Conservation (phyloP, 2,113 vertebrate species). For the Cranoglanis bouderius region DNA sequence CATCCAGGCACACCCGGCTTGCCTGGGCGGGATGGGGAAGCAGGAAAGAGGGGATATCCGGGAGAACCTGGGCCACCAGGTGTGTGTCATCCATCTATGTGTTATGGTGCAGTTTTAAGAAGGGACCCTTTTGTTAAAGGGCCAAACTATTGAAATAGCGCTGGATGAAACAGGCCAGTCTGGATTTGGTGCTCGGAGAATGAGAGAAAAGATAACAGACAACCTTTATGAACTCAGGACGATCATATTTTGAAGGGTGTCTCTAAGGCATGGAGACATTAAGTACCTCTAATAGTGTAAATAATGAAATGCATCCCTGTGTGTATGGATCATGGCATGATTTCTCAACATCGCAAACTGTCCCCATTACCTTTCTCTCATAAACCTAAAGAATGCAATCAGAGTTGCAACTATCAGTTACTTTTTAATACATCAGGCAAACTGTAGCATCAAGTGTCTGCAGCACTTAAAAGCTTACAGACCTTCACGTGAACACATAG, state of each 20-base stretch:
- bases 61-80: slow-evolving; percentile 86
- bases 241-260: slow-evolving; percentile 74
- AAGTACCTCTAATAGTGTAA: slow-evolving; percentile 76
- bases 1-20: slow-evolving; percentile 80
- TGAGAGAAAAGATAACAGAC: slow-evolving; percentile 59
- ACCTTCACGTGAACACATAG: neutral
- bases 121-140: slow-evolving; percentile 93
- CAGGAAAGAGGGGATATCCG: slow-evolving; percentile 81
- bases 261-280: slow-evolving; percentile 72
- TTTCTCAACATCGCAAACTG: neutral
- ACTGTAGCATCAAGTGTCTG: slow-evolving; percentile 28
- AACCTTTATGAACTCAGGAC: slow-evolving; percentile 91
- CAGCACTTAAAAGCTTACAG: neutral
- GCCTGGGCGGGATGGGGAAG: slow-evolving; percentile 83
- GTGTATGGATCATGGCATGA: slow-evolving; percentile 17
- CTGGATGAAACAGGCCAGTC: slow-evolving; percentile 58
- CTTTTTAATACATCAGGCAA: slow-evolving; percentile 3
- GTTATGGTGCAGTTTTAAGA: slow-evolving; percentile 85
- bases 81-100: slow-evolving; percentile 88
- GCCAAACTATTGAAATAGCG: slow-evolving; percentile 85
- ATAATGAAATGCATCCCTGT: slow-evolving; percentile 36
- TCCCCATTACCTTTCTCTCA: slow-evolving; percentile 29
- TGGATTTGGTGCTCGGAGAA: slow-evolving; percentile 74
- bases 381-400: slow-evolving; percentile 6
- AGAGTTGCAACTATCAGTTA: neutral